Conservation (phyloP, 2,113 vertebrate species). For the Ictalurus punctatus region DNA sequence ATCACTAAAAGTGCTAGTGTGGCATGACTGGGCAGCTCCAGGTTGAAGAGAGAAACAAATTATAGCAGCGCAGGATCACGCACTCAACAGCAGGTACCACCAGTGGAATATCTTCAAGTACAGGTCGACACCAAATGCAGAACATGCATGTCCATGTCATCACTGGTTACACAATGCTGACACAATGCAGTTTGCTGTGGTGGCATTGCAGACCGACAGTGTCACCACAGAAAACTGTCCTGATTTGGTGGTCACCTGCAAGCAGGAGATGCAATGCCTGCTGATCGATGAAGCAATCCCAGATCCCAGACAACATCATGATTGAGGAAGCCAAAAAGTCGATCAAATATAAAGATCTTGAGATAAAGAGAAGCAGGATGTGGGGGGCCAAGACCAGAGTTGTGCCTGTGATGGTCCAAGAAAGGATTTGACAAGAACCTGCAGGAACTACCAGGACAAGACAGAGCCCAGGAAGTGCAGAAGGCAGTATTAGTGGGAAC, state of each 20-base stretch:
- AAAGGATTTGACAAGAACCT: background rate
- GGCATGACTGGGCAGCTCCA: background rate
- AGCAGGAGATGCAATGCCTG: background rate
- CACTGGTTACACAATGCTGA: background rate
- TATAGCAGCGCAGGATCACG: background rate
- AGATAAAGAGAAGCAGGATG: background rate
- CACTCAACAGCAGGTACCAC: background rate
- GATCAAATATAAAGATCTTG: constrained; percentile 6
- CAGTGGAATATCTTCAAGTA: background rate
- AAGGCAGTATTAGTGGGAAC: background rate
- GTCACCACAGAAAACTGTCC: background rate
- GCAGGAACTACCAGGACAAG: background rate
- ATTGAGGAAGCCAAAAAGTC: background rate
- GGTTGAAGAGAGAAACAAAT: background rate
- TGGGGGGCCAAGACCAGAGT: background rate
- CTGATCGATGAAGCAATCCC: background rate
- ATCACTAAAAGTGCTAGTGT: background rate
- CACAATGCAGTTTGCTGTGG: no score
- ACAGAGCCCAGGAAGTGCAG: background rate
- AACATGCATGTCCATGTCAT: background rate
- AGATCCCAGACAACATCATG: background rate
- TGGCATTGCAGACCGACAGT: background rate
- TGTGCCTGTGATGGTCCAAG: background rate
- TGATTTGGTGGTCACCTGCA: background rate
- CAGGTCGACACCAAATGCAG: background rate